Percentiles rank a stretch among this genome's conserved stretches.
Conservation (phyloP, 2,797 vertebrate genomes). For the Ceryle rudis region DNA sequence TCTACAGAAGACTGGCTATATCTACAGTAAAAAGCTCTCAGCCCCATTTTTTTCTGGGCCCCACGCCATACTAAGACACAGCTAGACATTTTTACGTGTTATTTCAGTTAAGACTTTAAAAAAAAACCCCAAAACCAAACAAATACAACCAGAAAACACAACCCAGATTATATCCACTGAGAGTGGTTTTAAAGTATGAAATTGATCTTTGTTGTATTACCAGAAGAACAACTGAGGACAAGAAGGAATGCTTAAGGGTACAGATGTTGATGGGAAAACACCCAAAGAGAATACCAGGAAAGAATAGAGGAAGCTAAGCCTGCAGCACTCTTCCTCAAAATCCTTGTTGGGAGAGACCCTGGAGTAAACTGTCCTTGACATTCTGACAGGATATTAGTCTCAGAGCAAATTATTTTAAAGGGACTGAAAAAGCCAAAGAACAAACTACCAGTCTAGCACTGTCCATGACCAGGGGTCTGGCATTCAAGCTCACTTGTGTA, state of each 20-base stretch:
- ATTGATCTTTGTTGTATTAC: background rate
- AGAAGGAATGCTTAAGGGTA: background rate
- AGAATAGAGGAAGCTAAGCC: background rate
- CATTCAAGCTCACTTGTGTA: background rate
- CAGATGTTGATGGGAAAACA: background rate
- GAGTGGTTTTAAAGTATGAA: background rate
- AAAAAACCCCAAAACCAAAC: background rate
- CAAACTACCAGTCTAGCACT: background rate
- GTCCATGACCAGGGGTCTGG: background rate
- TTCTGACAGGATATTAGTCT: background rate
- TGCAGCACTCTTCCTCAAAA: background rate
- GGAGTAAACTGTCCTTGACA: background rate
- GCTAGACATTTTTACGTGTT: background rate
- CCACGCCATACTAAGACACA: background rate
- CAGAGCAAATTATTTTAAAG: background rate
- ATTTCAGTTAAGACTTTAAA: background rate
- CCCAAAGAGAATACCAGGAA: background rate
- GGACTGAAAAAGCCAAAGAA: background rate
- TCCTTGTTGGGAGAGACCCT: background rate
- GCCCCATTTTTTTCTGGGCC: background rate
- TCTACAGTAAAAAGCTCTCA: background rate
- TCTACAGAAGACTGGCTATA: background rate
- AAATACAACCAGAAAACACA: background rate
- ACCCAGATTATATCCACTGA: background rate
- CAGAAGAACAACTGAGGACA: background rate